These are phyloP conservation scores for Chrysolina haemoptera DNA, from an alignment of 2,888 invertebrate genomes.

Conservation along the genomic window DNA sequence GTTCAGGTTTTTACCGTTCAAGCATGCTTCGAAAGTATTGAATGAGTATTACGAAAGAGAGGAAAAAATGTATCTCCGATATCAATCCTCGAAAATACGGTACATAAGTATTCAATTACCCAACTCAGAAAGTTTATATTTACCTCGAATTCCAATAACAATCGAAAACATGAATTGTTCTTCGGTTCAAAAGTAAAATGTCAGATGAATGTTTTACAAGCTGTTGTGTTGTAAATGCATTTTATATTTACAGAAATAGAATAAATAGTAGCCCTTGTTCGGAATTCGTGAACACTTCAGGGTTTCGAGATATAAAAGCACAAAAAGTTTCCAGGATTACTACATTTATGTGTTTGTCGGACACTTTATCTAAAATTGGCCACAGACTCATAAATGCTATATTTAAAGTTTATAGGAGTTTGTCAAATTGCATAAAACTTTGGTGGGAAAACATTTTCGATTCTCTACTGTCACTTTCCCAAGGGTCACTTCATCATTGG, in stretches of 20 bases:
- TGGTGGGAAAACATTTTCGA: constrained; percentile 54
- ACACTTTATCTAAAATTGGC: constrained; percentile 53
- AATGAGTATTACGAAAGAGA: too few species aligned
- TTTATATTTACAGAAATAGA: neutral
- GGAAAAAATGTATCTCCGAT: too few species aligned
- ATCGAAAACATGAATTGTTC: too few species aligned
- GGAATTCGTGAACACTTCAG: neutral
- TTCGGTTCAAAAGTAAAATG: too few species aligned
- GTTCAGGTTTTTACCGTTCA: too few species aligned
- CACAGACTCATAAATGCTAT: constrained; percentile 55
- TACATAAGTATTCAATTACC: too few species aligned
- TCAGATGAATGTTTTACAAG: neutral
- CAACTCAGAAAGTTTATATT: too few species aligned
- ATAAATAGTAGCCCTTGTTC: neutral
- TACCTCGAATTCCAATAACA: too few species aligned
- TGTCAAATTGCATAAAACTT: constrained; percentile 57
- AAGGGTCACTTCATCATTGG: constrained; percentile 55
- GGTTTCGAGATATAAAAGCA: constrained; percentile 21
- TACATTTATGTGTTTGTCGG: constrained; percentile 42
- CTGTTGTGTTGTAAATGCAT: neutral
- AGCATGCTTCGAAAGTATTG: too few species aligned
- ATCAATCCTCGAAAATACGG: too few species aligned
- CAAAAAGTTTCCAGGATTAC: constrained; percentile 35
- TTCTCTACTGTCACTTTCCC: constrained; percentile 51
- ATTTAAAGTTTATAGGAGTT: constrained; percentile 56